Conservation (phyloP, 2,113 vertebrate species). For the Uria aalge region DNA sequence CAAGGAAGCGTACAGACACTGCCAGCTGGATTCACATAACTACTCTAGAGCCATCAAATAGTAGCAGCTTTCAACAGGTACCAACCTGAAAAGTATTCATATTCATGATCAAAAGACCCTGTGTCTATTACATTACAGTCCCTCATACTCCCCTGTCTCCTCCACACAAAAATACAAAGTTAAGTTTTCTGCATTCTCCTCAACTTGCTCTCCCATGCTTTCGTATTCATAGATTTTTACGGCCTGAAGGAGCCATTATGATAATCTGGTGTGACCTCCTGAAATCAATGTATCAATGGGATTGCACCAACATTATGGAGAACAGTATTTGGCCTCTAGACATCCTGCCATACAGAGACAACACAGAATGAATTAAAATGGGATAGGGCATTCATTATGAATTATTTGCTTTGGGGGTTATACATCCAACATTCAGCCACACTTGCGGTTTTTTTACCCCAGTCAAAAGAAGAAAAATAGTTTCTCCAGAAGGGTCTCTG, state of each 20-base stretch:
- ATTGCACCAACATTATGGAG: slow-evolving; percentile 35
- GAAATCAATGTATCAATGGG: slow-evolving; percentile 59
- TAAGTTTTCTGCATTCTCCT: slow-evolving; percentile 30
- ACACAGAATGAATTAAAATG: slow-evolving; percentile 24
- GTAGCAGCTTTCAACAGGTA: not conserved
- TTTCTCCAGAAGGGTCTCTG: not conserved
- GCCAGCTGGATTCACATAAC: not conserved
- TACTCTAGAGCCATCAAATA: not conserved
- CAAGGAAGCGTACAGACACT: not conserved
- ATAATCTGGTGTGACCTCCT: slow-evolving; percentile 55
- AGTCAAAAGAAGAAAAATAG: slow-evolving; percentile 23
- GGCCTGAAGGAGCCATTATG: slow-evolving; percentile 48
- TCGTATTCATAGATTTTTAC: slow-evolving; percentile 59
- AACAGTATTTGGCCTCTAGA: slow-evolving; percentile 47
- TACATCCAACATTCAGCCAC: not conserved
- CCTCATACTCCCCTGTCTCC: not conserved
- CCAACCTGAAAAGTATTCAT: not conserved
- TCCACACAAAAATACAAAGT: slow-evolving; percentile 21
- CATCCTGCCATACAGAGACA: slow-evolving; percentile 18
- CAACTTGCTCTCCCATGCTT: slow-evolving; percentile 31
- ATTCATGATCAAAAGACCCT: not conserved
- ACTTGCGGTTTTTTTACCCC: not conserved
- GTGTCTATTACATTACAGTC: not conserved
- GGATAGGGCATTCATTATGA: slow-evolving; percentile 21
- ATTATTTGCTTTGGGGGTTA: slow-evolving; percentile 26